Evolutionary conservation across 2,888 invertebrate species (phyloP), one percentile per base, ranked within the genome.

Genomic region (Drosophila mimetica): DNA sequence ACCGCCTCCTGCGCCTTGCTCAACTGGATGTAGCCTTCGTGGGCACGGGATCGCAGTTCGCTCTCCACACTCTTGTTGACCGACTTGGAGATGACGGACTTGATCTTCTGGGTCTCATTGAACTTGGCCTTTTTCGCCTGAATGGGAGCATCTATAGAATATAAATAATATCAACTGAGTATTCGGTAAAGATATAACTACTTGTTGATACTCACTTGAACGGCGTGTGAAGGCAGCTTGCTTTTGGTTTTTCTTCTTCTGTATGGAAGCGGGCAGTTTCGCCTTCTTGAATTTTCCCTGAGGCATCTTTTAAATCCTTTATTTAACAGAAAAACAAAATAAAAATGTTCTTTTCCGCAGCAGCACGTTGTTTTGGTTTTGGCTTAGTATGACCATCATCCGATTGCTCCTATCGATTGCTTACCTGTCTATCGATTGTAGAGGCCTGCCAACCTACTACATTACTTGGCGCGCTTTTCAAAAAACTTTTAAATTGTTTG

Each of bases 251-350:
- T 93, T 93, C 22, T 91, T 90, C 22, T 91, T 90, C 80, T 94
- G 93, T 2, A 91, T 87, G 28, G 88, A 89, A 16, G 92, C 86
- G 1, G 94, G 94, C 22, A 93, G 50, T 83, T 94, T 94, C 0
- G 93, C 80, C 84, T 94, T 94, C 89, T 94, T 94, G 60, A 94
- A 90, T 85, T 94, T 94, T 71, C 94, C 94, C 89, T 94, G 94
- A 0, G 93, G 93, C 94, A 94, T 94, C 70, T 79, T 89, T 25
- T 25, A 34, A 58, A n/a, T 25, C 7, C 7, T 48, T 30, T 13
- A 4, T 25, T 25, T 53, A 11, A 4, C 6, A 18, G 13, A 3
- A 32, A 18, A 44, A 48, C 2, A 20, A 14, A 22, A 8, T 9
- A 28, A 5, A 6, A 18, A 13, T 2, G 5, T 18, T 39, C 1